Evolutionary conservation across 2,888 invertebrate species (phyloP).

Genomic region (Minunthozetes semirufus): DNA sequence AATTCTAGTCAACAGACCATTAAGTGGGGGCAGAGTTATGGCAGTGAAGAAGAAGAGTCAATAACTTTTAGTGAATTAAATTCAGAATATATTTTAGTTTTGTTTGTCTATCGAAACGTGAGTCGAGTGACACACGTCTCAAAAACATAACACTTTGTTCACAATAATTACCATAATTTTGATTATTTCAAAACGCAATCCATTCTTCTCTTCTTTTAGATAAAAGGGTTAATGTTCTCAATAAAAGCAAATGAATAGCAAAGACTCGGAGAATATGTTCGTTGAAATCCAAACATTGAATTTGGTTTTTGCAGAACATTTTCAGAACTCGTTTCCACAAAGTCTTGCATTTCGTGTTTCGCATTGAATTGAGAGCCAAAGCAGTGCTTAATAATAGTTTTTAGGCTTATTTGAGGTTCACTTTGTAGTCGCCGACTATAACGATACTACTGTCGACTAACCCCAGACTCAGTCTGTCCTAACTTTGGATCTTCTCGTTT

Average conservation of each 20-base stretch:
- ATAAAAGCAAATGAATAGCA: background rate
- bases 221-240: constrained; percentile 20
- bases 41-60: background rate
- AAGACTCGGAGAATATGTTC: background rate
- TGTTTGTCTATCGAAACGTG: constrained; percentile 17
- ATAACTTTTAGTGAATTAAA: background rate
- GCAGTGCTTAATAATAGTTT: background rate
- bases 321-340: background rate
- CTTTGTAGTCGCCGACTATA: constrained; percentile 4
- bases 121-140: constrained; percentile 16
- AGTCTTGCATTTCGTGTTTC: background rate
- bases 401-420: background rate
- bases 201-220: background rate
- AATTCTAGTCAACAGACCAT: background rate
- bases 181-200: constrained; percentile 3
- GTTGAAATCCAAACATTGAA: background rate
- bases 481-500: too few relatives aligned
- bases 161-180: background rate
- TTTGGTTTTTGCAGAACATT: background rate
- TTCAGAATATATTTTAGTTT: background rate
- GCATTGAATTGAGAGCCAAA: background rate
- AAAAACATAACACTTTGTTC: background rate
- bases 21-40: background rate
- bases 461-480: too few relatives aligned
- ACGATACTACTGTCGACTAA: background rate